Evolutionary conservation across 2,888 invertebrate genomes (phyloP), one percentile per base, ranked within the genome.

Genomic region (Agriotes lineatus): DNA sequence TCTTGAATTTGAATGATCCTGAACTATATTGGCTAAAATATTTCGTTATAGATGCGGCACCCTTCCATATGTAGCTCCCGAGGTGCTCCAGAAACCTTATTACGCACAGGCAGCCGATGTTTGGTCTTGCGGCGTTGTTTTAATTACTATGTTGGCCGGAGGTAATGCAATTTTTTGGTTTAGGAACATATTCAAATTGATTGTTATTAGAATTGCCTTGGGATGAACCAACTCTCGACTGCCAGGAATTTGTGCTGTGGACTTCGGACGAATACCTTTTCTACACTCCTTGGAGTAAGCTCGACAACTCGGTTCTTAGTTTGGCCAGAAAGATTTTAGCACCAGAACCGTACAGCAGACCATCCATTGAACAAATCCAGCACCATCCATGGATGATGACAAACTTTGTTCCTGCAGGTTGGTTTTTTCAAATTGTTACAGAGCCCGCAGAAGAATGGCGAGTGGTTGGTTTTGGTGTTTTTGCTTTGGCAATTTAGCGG

Each of bases 91-190:
- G 10, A 83, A 86, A 50, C 88, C 91, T 0, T 97, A 97, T 86
- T 89, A 90, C 80, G 98, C 96, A 20, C 90, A 92, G 82, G 96
- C 97, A 61, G 95, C 96, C 48, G 99, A 99, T 87, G 86, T 97
- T 77, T 99, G 99, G 99, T 96, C 96, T 62, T 96, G 96, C 85
- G 99, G 96, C 70, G 92, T 99, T 74, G 95, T 99, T 79, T 88
- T 98, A 74, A 93, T 96, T 58, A 95, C 97, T 63, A 92, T 98
- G 90, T 86, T 99, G 66, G 92, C 95, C 80, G 99, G 99, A 86
- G 97, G 96, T 96, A 85, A 7, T 45, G 4, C 14, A 6, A 35
- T 1, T 19, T n/a, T 33, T 14, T 48, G 20, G 1, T 48, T 48
- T n/a, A n/a, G n/a, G n/a, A 33, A 35, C 2, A 35, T 4, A 35